A percentile compares a stretch with the other conserved stretches of the same genome.
phyloP scores from a whole-genome alignment of 1,140 invertebrate genomes.

The Homarus americanus region DNA sequence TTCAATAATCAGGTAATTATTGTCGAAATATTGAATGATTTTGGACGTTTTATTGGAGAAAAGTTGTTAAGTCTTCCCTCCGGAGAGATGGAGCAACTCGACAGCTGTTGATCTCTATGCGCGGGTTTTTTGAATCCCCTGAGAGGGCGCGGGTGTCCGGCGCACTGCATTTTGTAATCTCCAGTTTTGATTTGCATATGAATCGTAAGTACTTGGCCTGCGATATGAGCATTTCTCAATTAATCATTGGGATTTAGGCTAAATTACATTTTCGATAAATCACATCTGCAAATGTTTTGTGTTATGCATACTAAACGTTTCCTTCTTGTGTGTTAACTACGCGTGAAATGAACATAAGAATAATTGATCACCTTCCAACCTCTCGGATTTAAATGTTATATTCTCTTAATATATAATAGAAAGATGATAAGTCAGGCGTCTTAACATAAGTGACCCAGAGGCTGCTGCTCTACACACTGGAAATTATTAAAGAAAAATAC shows the following conservation, averaged over 20 bases:
- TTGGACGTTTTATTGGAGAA: too few species aligned
- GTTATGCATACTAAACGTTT: too few species aligned
- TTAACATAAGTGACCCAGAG: too few species aligned
- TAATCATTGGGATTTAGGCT: conserved; percentile 12
- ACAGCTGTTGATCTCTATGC: not conserved
- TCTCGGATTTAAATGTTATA: too few species aligned
- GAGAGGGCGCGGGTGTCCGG: conserved; percentile 39
- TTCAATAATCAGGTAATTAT: not conserved
- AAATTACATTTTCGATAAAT: conserved; percentile 19
- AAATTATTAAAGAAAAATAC: too few species aligned
- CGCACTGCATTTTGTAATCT: conserved; percentile 47
- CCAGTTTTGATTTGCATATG: conserved; percentile 43
- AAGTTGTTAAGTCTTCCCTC: not conserved
- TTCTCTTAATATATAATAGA: too few species aligned
- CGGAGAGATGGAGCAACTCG: conserved; percentile 2
- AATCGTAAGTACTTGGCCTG: conserved; percentile 12
- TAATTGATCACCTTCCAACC: too few species aligned
- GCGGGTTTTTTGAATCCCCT: conserved; percentile 46
- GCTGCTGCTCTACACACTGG: too few species aligned
- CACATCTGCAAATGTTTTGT: too few species aligned
- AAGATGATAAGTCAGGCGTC: too few species aligned
- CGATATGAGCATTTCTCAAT: conserved; percentile 37
- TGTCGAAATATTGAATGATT: not conserved
- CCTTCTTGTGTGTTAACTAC: too few species aligned
- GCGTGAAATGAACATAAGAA: too few species aligned